Conservation (phyloP, 2,797 vertebrate species). For the Mycteria americana region DNA sequence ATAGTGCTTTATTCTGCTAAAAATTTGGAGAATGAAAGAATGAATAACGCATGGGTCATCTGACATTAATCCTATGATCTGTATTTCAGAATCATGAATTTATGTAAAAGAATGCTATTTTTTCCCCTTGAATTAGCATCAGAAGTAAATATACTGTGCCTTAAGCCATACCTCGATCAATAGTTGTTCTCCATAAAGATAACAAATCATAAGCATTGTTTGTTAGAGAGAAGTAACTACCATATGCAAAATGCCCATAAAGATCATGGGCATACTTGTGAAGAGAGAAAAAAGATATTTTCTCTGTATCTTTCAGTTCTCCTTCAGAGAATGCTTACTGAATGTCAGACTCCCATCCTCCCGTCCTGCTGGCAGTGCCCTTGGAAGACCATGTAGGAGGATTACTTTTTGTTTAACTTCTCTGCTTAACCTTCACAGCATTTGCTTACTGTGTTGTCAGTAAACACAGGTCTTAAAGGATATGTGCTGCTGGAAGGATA, state of each 20-base stretch:
- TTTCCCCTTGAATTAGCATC: background rate
- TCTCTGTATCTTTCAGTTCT: background rate
- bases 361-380: background rate
- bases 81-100: background rate
- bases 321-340: background rate
- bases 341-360: background rate
- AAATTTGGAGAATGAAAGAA: background rate
- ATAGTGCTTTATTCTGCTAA: background rate
- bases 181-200: background rate
- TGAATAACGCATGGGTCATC: background rate
- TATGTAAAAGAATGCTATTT: background rate
- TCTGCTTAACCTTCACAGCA: constrained; percentile 23
- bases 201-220: background rate
- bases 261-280: background rate
- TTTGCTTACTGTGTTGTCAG: constrained; percentile 17
- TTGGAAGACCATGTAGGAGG: constrained; percentile 18
- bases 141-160: background rate
- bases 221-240: background rate
- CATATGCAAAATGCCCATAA: background rate
- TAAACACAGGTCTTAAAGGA: constrained; percentile 22
- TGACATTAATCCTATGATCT: background rate
- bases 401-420: constrained; percentile 42
- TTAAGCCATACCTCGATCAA: background rate
- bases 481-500: background rate
- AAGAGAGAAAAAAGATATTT: background rate